A percentile compares a stretch with the other conserved stretches of the same genome.
phyloP scores from a whole-genome alignment of 2,888 invertebrate genomes.

The Sceliomorpha sp. region DNA sequence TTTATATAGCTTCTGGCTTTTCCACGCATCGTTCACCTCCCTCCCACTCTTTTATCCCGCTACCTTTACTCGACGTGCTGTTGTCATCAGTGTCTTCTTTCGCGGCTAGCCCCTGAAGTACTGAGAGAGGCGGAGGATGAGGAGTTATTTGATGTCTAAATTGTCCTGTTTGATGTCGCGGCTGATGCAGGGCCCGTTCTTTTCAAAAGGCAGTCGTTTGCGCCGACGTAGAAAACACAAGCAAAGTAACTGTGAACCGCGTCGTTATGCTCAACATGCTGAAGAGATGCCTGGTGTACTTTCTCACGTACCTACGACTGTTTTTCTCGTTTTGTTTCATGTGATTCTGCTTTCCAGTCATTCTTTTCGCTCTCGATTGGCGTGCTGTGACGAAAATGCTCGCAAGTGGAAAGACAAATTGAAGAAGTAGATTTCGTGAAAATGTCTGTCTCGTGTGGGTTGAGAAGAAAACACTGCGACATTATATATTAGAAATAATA shows the following conservation, averaged over 20 bases:
- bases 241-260: slow-evolving; percentile 46
- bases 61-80: slow-evolving; percentile 12
- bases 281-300: slow-evolving; percentile 30
- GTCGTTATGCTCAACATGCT: slow-evolving; percentile 40
- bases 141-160: slow-evolving; percentile 70
- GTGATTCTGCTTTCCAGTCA: slow-evolving; percentile 7
- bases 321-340: slow-evolving; percentile 16
- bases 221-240: slow-evolving; percentile 10
- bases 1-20: slow-evolving; percentile 37
- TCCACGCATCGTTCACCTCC: slow-evolving; percentile 38
- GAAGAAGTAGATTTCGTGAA: not conserved
- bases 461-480: no score
- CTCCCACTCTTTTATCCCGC: slow-evolving; percentile 14
- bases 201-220: slow-evolving; percentile 20
- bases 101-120: slow-evolving; percentile 25
- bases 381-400: slow-evolving; percentile 31
- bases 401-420: slow-evolving; percentile 18
- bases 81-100: slow-evolving; percentile 32
- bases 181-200: slow-evolving; percentile 57
- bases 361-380: not conserved
- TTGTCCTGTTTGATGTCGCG: slow-evolving; percentile 71
- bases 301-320: slow-evolving; percentile 26
- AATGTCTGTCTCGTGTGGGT: not conserved
- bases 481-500: slow-evolving; percentile 1
- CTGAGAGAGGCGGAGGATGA: slow-evolving; percentile 18